These are phyloP conservation scores for Drosophila neocordata DNA, from an alignment of 1,140 invertebrate genomes.

Conservation along the genomic window DNA sequence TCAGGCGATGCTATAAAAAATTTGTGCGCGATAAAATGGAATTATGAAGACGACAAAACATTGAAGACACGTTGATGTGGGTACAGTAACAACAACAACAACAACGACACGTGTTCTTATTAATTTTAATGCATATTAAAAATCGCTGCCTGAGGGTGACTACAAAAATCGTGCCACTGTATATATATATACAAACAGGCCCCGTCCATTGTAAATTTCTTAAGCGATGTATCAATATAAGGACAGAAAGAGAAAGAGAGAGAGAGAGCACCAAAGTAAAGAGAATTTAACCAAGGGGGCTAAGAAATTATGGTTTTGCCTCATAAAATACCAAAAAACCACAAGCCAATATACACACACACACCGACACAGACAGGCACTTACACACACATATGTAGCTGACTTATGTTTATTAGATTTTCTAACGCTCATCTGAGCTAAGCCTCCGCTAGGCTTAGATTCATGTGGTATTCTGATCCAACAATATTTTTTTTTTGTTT, in stretches of 20 bases:
- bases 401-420: slow-evolving; percentile 79
- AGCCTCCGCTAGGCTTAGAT: slow-evolving; percentile 20
- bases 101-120: slow-evolving; percentile 75
- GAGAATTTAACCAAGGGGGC: slow-evolving; percentile 14
- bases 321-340: slow-evolving; percentile 45
- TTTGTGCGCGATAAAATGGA: slow-evolving; percentile 79
- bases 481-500: too few relatives aligned
- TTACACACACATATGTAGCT: slow-evolving; percentile 19
- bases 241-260: too few relatives aligned
- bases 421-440: slow-evolving; percentile 48
- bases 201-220: slow-evolving; percentile 36
- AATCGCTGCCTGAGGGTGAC: slow-evolving; percentile 53
- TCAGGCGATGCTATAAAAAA: slow-evolving; percentile 70
- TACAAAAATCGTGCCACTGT: slow-evolving; percentile 5
- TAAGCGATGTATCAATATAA: slow-evolving; percentile 66
- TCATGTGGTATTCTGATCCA: slow-evolving; percentile 42
- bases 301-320: slow-evolving; percentile 30
- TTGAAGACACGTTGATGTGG: slow-evolving; percentile 22
- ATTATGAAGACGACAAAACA: slow-evolving; percentile 59
- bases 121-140: slow-evolving; percentile 82
- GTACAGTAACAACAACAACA: slow-evolving; percentile 21
- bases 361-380: slow-evolving; percentile 7
- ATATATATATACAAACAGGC: neutral
- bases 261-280: slow-evolving; percentile 18
- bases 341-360: slow-evolving; percentile 10